Percentiles rank a stretch among this genome's conserved stretches.
phyloP scores from a whole-genome alignment of 1,140 invertebrate genomes.

The Drosophila melanica region DNA sequence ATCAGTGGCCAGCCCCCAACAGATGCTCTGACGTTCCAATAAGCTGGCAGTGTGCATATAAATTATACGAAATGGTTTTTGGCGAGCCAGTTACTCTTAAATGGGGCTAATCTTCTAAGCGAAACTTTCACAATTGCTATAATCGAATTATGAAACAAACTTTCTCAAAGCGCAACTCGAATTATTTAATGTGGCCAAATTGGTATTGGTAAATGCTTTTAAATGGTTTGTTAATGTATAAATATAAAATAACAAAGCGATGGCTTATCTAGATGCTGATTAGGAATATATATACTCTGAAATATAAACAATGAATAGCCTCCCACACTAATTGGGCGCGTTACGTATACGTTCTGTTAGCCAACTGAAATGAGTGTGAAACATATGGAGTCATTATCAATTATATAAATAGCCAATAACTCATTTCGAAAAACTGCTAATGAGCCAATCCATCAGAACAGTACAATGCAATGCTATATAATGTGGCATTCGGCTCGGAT shows the following conservation, averaged over 20 bases:
- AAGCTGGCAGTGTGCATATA: slow-evolving; percentile 36
- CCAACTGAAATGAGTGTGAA: background rate
- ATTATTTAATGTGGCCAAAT: background rate
- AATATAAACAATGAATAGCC: no score
- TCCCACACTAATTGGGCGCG: background rate
- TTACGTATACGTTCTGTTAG: slow-evolving; percentile 36
- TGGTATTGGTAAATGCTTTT: no score
- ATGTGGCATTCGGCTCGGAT: background rate
- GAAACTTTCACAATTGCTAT: background rate
- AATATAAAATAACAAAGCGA: no score
- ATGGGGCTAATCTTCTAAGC: slow-evolving; percentile 3
- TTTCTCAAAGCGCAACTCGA: background rate
- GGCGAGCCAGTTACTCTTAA: background rate
- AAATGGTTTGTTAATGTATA: no score
- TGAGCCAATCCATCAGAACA: slow-evolving; percentile 13
- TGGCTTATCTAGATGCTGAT: no score
- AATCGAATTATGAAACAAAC: slow-evolving; percentile 15
- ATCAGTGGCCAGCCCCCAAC: slow-evolving; percentile 48
- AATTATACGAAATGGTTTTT: slow-evolving; percentile 23
- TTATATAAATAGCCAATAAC: slow-evolving; percentile 8
- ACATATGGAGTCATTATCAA: slow-evolving; percentile 6
- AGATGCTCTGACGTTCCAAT: slow-evolving; percentile 39
- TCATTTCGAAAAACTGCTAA: slow-evolving; percentile 9
- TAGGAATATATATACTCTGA: no score
- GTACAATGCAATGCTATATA: background rate